Percentiles rank a stretch among this genome's conserved stretches.
These are phyloP conservation scores for Drosophila serrata DNA, from an alignment of 1,140 invertebrate genomes.

Conservation along the genomic window DNA sequence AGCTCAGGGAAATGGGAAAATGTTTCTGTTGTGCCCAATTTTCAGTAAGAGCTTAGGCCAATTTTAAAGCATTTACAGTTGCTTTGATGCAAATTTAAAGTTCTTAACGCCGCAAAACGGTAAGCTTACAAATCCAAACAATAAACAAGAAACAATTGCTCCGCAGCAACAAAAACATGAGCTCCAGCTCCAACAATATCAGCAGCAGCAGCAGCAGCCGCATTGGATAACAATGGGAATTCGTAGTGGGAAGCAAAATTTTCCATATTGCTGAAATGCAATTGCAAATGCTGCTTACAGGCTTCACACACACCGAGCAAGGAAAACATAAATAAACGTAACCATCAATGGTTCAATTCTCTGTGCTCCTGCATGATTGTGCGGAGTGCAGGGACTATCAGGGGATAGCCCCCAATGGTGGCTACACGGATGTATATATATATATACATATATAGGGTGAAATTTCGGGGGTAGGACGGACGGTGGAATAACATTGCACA, in stretches of 20 bases:
- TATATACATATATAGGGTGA: not conserved
- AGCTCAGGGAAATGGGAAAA: slow-evolving; percentile 2
- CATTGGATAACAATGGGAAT: slow-evolving; percentile 66
- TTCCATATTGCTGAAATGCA: slow-evolving; percentile 70
- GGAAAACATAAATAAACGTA: slow-evolving; percentile 70
- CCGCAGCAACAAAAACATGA: slow-evolving; percentile 35
- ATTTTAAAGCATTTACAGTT: slow-evolving; percentile 30
- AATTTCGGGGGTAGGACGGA: slow-evolving; percentile 5
- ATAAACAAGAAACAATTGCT: slow-evolving; percentile 73
- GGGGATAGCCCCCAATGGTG: not conserved
- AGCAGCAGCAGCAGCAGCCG: slow-evolving; percentile 31
- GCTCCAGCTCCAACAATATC: slow-evolving; percentile 37
- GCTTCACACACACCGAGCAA: slow-evolving; percentile 48
- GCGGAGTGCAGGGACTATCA: slow-evolving; percentile 3
- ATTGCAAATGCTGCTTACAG: slow-evolving; percentile 69
- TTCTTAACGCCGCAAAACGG: slow-evolving; percentile 42
- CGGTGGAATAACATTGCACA: slow-evolving; percentile 33
- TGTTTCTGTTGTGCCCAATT: not conserved
- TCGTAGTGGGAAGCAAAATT: slow-evolving; percentile 51
- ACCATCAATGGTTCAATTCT: slow-evolving; percentile 74
- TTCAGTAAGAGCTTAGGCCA: slow-evolving; percentile 1
- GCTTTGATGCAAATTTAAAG: slow-evolving; percentile 22
- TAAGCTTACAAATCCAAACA: slow-evolving; percentile 68
- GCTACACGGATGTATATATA: not conserved
- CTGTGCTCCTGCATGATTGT: slow-evolving; percentile 45